phyloP scores from a whole-genome alignment of 2,797 vertebrate species.

The Prunella strophiata region DNA sequence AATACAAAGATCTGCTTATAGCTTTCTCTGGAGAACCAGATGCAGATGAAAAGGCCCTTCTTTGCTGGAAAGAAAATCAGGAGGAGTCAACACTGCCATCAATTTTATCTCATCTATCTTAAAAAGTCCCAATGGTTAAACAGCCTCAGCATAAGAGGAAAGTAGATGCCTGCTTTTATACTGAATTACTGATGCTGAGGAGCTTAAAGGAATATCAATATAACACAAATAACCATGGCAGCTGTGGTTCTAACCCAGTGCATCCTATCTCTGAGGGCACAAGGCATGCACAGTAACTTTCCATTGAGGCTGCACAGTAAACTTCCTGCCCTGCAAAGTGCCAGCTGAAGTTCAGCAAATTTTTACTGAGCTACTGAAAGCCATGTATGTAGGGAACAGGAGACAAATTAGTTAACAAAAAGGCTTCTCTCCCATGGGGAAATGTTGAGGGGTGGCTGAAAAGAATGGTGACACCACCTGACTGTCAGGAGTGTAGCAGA shows the following conservation, averaged over 20 bases:
- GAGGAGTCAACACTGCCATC: background rate
- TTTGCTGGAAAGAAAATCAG: background rate
- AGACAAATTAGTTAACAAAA: background rate
- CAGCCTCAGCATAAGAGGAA: background rate
- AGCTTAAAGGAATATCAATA: background rate
- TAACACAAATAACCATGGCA: background rate
- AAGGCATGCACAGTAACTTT: background rate
- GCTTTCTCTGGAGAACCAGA: background rate
- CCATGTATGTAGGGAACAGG: accelerated
- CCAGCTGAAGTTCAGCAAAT: background rate
- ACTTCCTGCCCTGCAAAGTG: background rate
- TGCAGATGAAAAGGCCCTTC: background rate
- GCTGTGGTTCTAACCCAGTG: background rate
- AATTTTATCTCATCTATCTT: background rate
- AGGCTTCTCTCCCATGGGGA: accelerated
- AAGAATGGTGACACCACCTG: background rate
- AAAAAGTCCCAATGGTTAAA: background rate
- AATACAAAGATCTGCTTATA: background rate
- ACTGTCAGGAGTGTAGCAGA: background rate
- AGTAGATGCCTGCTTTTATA: background rate
- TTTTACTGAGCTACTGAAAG: background rate
- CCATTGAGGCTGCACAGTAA: background rate
- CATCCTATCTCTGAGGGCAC: background rate
- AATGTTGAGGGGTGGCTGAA: background rate
- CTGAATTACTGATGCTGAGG: background rate